Conservation (phyloP, 2,888 invertebrate genomes). For the Dynastes grantii region DNA sequence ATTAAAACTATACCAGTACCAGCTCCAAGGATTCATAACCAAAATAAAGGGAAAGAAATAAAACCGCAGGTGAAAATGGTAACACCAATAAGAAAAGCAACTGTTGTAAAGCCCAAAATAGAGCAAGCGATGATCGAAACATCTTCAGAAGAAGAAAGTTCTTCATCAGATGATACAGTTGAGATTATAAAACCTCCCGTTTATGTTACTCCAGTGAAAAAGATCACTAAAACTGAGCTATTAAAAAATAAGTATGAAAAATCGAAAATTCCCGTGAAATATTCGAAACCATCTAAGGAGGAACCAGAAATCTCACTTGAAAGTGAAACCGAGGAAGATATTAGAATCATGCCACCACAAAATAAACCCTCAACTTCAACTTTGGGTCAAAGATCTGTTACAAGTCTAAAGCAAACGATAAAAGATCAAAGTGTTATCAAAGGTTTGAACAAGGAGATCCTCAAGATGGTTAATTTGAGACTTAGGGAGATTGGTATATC, state of each 20-base stretch:
- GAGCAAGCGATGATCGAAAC: background rate
- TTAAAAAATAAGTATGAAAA: background rate
- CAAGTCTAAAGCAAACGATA: conserved; percentile 58
- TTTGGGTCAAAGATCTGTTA: conserved; percentile 57
- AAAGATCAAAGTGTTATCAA: conserved; percentile 55
- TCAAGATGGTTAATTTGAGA: conserved; percentile 70
- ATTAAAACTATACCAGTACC: conserved; percentile 2
- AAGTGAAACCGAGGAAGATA: conserved; percentile 28
- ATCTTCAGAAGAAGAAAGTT: conserved; percentile 27
- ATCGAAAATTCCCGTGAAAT: background rate
- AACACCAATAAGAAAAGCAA: background rate
- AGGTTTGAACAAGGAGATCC: conserved; percentile 57
- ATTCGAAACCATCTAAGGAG: background rate
- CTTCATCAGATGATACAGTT: conserved; percentile 23
- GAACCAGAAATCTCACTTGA: background rate
- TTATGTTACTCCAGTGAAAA: background rate
- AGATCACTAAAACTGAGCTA: background rate
- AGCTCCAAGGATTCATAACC: conserved; percentile 19
- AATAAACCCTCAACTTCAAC: conserved; percentile 56
- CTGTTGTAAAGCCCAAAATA: background rate
- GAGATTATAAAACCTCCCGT: conserved; percentile 23
- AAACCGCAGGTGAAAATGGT: background rate
- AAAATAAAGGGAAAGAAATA: background rate
- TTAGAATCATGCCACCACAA: background rate
- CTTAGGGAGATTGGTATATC: conserved; percentile 77